Percentiles rank a stretch among this genome's conserved stretches.
These are phyloP conservation scores for Drosophila mimica DNA, from an alignment of 2,888 invertebrate genomes.

Conservation along the genomic window DNA sequence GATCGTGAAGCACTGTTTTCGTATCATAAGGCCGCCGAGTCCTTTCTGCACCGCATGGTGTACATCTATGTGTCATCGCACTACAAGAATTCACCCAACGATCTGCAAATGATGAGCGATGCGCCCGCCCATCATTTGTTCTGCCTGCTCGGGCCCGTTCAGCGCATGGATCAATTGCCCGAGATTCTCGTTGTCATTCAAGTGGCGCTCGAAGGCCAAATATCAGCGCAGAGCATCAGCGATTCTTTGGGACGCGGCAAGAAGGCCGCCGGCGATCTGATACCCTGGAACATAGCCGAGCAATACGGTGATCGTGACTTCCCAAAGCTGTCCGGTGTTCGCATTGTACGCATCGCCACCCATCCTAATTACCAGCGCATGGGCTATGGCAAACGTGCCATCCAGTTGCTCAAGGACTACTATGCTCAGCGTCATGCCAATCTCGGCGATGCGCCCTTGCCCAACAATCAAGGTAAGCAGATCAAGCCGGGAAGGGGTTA, in stretches of 20 bases:
- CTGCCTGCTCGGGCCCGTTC: constrained; percentile 95
- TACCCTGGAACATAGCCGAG: constrained; percentile 99
- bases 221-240: constrained; percentile 88
- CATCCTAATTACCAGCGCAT: constrained; percentile 99
- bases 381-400: constrained; percentile 97
- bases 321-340: constrained; percentile 94
- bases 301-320: constrained; percentile 98
- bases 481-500: not conserved
- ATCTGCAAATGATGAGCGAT: constrained; percentile 98
- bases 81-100: constrained; percentile 99
- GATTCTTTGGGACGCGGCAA: constrained; percentile 94
- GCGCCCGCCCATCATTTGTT: constrained; percentile 99
- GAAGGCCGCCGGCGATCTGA: constrained; percentile 97
- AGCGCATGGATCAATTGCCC: constrained; percentile 91
- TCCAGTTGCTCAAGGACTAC: constrained; percentile 94
- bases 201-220: constrained; percentile 91
- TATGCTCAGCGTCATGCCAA: constrained; percentile 93
- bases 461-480: constrained; percentile 49
- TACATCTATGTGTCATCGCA: constrained; percentile 98
- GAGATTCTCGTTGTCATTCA: constrained; percentile 97
- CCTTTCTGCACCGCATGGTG: constrained; percentile 96
- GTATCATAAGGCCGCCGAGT: constrained; percentile 96
- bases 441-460: constrained; percentile 87
- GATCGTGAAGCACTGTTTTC: constrained; percentile 98
- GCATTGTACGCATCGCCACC: constrained; percentile 98